Evolutionary conservation across 2,888 invertebrate genomes (phyloP), one percentile per base, ranked within the genome.

Genomic region (Lamproptera curius): DNA sequence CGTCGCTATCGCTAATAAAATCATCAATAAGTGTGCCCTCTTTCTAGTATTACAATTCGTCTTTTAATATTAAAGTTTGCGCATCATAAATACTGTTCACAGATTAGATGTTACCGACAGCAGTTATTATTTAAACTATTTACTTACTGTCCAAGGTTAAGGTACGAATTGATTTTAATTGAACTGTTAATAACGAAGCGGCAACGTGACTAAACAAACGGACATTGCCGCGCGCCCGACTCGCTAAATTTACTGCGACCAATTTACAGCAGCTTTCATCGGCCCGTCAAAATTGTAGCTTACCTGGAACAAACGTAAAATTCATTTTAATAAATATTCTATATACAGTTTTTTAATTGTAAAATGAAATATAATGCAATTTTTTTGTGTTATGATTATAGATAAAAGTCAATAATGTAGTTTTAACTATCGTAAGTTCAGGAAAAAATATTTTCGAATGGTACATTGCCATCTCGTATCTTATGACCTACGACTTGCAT

Each of bases 241-340:
- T 67, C 57, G 62, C 67, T 66, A 72, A 74, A 73, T 72, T 68
- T 73, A 71, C 69, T 73, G 73, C 3, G 13, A 31, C 9, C 68
- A 66, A 71, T 70, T 65, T 67, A 63, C 73, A 71, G 34, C 14
- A 16, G 39, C 23, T 23, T 48, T 34, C 11, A 5, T 9, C 33
- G 23, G 20, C 42, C 31, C 11, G 17, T 42, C 26, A 40, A 15
- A 42, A 65, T 26, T n/a, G 15, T 33, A 23, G 59, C 83, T 83
- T 82, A 85, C 84, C 84, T 86, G 85, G 57, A 84, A 86, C 79
- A 81, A 83, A 70, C 69, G 58, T 72, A 63, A 66, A 65, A 50
- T 23, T 42, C 11, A 42, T 34, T 36, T 35, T 44, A 43, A 54
- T 43, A 49, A 37, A 45, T 9, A 43, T 42, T n/a, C n/a, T n/a